A percentile compares a stretch with the other conserved stretches of the same genome.
phyloP scores from a whole-genome alignment of 1,140 invertebrate species.

The Eriocheir sinensis region DNA sequence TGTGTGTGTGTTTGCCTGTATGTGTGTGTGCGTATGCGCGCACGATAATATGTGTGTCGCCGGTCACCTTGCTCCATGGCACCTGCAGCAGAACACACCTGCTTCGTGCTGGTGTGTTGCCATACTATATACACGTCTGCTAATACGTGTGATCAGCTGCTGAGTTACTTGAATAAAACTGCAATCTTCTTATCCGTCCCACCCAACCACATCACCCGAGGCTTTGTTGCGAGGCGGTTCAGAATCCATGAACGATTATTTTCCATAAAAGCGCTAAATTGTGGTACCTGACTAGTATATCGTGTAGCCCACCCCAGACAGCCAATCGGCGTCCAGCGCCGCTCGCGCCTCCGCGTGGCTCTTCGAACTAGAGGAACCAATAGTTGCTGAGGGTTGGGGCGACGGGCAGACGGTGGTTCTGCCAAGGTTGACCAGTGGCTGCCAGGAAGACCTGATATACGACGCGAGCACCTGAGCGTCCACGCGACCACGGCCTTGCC shows the following conservation, averaged over 20 bases:
- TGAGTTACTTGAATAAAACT: neutral
- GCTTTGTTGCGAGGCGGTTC: neutral
- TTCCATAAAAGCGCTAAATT: neutral
- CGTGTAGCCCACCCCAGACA: neutral
- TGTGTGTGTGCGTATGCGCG: no score
- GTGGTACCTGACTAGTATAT: no score
- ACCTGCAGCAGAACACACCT: neutral
- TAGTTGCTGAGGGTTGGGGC: neutral
- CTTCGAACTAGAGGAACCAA: neutral
- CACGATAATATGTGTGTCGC: neutral
- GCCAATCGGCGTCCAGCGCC: neutral
- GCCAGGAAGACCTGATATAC: neutral
- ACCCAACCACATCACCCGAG: neutral
- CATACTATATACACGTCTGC: neutral
- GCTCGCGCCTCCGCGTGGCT: neutral
- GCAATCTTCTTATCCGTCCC: neutral
- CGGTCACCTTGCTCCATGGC: neutral
- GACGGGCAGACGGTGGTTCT: neutral
- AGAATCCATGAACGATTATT: neutral
- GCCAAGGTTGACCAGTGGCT: constrained; percentile 10
- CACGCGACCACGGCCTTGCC: neutral
- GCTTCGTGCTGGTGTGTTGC: neutral
- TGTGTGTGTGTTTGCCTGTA: neutral
- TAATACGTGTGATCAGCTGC: neutral
- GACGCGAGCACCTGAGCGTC: neutral